Conservation (phyloP, 2,113 vertebrate genomes). For the Erpornis zantholeuca region DNA sequence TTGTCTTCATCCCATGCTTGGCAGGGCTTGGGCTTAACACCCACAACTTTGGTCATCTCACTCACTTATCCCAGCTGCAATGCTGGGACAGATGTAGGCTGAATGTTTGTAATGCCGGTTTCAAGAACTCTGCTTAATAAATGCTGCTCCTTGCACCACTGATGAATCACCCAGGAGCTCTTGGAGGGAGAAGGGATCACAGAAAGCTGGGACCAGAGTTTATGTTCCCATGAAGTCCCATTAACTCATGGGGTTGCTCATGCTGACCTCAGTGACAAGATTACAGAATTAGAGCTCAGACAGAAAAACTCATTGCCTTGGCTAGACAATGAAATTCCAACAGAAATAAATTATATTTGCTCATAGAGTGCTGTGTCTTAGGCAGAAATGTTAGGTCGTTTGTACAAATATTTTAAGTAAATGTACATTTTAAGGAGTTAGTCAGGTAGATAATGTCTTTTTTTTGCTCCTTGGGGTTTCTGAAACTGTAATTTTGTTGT, state of each 20-base stretch:
- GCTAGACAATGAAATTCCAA: not conserved
- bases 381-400: not conserved
- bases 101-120: not conserved
- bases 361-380: not conserved
- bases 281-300: not conserved
- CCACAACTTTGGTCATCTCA: not conserved
- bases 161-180: not conserved
- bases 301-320: not conserved
- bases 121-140: not conserved
- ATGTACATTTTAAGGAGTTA: not conserved
- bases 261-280: not conserved
- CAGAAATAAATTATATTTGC: slow-evolving; percentile 12
- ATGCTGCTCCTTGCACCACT: not conserved
- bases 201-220: not conserved
- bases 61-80: not conserved
- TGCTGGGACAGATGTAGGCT: not conserved
- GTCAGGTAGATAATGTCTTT: not conserved
- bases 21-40: not conserved
- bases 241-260: not conserved
- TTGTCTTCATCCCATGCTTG: not conserved
- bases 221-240: not conserved
- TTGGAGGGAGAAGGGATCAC: not conserved
- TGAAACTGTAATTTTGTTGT: not conserved
- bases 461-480: not conserved
- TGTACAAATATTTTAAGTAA: slow-evolving; percentile 28